Conservation (phyloP, 2,113 vertebrate species). For the Mungos mungo region DNA sequence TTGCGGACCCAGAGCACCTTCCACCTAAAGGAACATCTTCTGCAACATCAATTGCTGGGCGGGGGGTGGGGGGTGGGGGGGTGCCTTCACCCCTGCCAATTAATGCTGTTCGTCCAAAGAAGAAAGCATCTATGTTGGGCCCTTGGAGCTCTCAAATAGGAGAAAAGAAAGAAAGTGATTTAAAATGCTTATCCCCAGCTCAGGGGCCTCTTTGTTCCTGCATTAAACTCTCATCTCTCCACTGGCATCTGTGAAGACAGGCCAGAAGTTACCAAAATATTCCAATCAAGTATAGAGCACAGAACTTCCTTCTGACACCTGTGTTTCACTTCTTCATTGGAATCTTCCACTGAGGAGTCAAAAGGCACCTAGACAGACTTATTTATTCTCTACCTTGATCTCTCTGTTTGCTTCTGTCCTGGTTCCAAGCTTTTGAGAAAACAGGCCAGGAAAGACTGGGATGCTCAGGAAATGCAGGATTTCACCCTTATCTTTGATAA, state of each 20-base stretch:
- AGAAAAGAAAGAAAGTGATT: slow-evolving; percentile 16
- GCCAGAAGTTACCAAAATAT: not conserved
- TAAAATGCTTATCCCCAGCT: slow-evolving; percentile 42
- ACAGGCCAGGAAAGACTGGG: not conserved
- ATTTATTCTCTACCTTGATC: not conserved
- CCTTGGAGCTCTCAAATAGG: not conserved
- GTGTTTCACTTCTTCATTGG: not conserved
- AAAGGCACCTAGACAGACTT: not conserved
- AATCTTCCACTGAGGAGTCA: not conserved
- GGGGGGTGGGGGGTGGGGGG: not conserved
- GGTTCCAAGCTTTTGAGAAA: not conserved
- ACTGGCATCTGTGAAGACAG: not conserved
- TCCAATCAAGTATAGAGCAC: not conserved
- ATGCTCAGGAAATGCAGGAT: not conserved
- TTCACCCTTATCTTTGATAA: not conserved
- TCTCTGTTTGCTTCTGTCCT: slow-evolving; percentile 2
- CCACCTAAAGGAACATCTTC: not conserved
- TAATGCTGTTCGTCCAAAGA: slow-evolving; percentile 37
- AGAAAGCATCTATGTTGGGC: not conserved
- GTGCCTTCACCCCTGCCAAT: not conserved
- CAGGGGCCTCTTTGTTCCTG: not conserved
- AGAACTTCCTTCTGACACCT: not conserved
- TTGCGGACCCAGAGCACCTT: not conserved
- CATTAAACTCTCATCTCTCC: not conserved
- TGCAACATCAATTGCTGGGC: not conserved